phyloP scores from a whole-genome alignment of 2,113 vertebrate species.

The Dromaius novaehollandiae region DNA sequence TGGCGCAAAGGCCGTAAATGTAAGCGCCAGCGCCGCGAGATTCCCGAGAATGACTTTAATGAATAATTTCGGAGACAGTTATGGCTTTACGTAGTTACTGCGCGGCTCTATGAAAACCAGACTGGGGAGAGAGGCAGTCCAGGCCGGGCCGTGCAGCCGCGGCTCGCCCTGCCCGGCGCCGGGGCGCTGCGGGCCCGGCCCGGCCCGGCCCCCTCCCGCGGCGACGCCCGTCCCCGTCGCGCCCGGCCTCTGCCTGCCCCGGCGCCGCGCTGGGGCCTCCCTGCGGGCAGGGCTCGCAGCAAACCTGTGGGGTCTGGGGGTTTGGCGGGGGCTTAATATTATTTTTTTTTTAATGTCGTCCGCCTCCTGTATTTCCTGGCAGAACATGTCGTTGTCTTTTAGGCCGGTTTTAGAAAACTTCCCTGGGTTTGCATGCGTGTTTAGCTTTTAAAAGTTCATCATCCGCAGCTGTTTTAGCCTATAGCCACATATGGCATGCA shows the following conservation, averaged over 20 bases:
- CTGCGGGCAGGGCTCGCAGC: not conserved
- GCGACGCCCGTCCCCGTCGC: not conserved
- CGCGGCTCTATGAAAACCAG: conserved; percentile 72
- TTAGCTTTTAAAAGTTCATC: not conserved
- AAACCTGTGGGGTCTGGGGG: not conserved
- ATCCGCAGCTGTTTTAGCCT: not conserved
- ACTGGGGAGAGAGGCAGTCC: conserved; percentile 27
- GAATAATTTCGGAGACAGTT: conserved; percentile 80
- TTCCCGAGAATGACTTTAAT: conserved; percentile 75
- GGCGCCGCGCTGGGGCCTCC: not conserved
- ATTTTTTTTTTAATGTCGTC: not conserved
- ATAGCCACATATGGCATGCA: conserved; percentile 15
- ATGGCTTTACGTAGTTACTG: conserved; percentile 72
- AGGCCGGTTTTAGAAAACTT: not conserved
- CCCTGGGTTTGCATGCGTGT: not conserved
- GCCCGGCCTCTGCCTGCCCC: not conserved
- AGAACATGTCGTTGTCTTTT: not conserved
- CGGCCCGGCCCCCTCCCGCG: not conserved
- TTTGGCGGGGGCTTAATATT: not conserved
- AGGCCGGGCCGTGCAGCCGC: not conserved
- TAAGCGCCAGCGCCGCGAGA: conserved; percentile 42
- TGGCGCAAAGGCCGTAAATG: conserved; percentile 54
- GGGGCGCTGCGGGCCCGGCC: not conserved
- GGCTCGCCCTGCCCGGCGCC: not conserved
- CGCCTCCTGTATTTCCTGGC: not conserved